These are phyloP conservation scores for Chrysolina haemoptera DNA, from an alignment of 2,888 invertebrate species.

Conservation along the genomic window DNA sequence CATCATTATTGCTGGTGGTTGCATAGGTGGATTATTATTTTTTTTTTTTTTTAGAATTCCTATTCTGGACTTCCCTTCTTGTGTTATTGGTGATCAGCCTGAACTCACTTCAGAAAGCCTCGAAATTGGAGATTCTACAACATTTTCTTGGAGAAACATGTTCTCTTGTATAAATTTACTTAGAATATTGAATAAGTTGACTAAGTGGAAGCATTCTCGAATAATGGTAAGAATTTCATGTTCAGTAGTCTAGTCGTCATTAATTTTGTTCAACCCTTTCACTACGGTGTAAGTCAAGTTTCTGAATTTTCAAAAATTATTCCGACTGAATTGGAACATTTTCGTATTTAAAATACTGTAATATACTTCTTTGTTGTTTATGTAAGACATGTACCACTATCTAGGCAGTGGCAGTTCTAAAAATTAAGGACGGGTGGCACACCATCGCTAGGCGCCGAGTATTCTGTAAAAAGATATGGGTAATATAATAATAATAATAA, in stretches of 20 bases:
- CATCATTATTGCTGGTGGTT: not conserved
- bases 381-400: no score
- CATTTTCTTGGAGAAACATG: conserved; percentile 97
- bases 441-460: no score
- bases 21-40: conserved; percentile 32
- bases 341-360: no score
- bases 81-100: conserved; percentile 95
- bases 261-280: no score
- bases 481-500: no score
- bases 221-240: conserved; percentile 78
- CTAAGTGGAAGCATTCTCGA: conserved; percentile 99
- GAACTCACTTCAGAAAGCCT: conserved; percentile 94
- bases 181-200: conserved; percentile 96
- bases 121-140: conserved; percentile 86
- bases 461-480: no score
- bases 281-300: no score
- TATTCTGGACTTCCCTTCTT: conserved; percentile 94
- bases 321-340: no score
- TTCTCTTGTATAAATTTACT: conserved; percentile 98
- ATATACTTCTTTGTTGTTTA: no score
- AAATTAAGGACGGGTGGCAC: no score
- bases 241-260: not conserved
- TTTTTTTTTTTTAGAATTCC: conserved; percentile 78
- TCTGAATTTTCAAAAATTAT: no score
- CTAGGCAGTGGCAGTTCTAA: no score